Percentiles rank a stretch among this genome's conserved stretches.
phyloP scores from a whole-genome alignment of 2,888 invertebrate genomes.

The Seira sanloemensis region DNA sequence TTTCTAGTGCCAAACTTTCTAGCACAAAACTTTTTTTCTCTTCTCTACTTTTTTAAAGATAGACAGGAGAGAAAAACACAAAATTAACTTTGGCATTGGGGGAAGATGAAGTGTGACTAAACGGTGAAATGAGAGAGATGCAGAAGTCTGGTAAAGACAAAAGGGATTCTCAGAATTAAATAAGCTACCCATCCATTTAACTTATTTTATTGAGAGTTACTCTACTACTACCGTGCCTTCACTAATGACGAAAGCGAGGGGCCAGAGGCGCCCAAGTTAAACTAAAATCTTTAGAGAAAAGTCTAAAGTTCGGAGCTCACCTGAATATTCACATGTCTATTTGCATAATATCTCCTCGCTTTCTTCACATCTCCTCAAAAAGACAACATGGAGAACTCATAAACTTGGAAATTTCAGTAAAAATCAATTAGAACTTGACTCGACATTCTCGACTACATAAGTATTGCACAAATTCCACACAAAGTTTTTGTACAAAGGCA shows the following conservation, averaged over 20 bases:
- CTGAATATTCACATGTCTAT: constrained; percentile 19
- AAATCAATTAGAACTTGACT: constrained; percentile 51
- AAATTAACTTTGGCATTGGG: constrained; percentile 22
- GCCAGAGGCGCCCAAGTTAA: neutral
- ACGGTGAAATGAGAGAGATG: neutral
- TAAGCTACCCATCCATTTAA: neutral
- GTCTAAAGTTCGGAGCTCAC: constrained; percentile 32
- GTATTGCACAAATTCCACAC: neutral
- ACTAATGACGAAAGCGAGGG: neutral
- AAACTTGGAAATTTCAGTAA: constrained; percentile 42
- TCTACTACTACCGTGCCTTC: neutral
- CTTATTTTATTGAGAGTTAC: neutral
- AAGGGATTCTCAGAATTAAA: neutral
- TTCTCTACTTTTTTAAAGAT: neutral
- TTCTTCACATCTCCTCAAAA: neutral
- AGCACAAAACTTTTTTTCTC: neutral
- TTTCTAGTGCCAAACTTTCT: neutral
- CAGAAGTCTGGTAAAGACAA: neutral
- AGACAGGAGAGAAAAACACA: constrained; percentile 14
- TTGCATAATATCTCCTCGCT: constrained; percentile 43
- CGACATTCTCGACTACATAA: neutral
- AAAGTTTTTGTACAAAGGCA: neutral
- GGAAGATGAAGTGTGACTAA: constrained; percentile 19
- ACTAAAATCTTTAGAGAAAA: neutral
- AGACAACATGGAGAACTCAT: constrained; percentile 8